Base-by-base conservation (phyloP, 1,140 invertebrate genomes). In the Hormaphis cornu region DNA sequence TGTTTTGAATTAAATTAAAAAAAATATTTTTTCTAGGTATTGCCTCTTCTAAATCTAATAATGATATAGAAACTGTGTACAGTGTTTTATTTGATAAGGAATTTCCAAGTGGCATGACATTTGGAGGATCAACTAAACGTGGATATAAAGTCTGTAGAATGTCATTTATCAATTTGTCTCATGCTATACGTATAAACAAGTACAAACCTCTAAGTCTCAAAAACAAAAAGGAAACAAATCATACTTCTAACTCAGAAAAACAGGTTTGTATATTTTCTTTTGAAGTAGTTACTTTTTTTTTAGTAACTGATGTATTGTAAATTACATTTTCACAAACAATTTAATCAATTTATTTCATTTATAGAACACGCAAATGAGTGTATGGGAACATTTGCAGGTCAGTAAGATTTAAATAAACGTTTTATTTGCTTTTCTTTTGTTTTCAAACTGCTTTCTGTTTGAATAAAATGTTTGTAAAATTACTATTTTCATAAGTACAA, bases 81-180 rank as follows among this genome's bases (percentile, higher is more conserved):
- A 87, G 89, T 63, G 81, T 92, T 16, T 75, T 93, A 40, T 92
- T 92, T 77, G 90, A 94, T 74, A 80, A 87, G 73, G 76, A 83
- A 44, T 92, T 93, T 78, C 30, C 79, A 59, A 88, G 86, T 10
- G 89, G 85, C 3, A 74, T 89, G 24, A 74, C 76, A 6, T 78
- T 87, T 46, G 81, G 82, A 59, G 80, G 83, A 63, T 83, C 79
- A 1, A 70, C 78, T 22, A 75, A 75, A 44, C 77, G 83, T 53
- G 76, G 82, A 2, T 87, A 86, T 75, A 76, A 81, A 63, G 73
- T 87, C 35, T 77, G 82, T 0, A 71, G 76, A 1, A 77, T 78
- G 48, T 80, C 84, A 28, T 80, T 89, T 42, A 82, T 88, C 28
- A 87, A 88, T 74, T 76, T 87, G 12, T 82, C 81, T 14, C 78